Evolutionary conservation across 2,797 vertebrate genomes (phyloP), one percentile per base, ranked within the genome.

Genomic region (Ptychadena robeensis): DNA sequence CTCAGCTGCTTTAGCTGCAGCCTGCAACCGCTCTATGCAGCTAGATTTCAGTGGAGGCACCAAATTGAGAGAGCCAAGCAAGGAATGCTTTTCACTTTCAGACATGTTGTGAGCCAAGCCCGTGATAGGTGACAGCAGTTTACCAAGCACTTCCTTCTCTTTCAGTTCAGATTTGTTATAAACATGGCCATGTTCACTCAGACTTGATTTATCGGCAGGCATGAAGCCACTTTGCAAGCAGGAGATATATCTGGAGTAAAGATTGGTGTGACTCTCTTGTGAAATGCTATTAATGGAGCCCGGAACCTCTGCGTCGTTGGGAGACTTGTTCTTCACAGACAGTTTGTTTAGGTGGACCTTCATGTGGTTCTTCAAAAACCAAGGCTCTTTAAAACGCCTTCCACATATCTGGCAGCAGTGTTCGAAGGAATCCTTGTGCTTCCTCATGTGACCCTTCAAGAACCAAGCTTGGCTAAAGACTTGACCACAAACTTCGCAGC

Each of bases 331-430:
- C 92, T 99, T 99, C 86, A 98, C 97, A 1, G 97, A 96, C 80
- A 99, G 89, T 86, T 99, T 99, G 89, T 99, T 99, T 87, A 99
- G 96, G 89, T 99, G 98, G 66, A 99, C 98, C 90, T 99, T 99
- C 98, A 99, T 99, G 92, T 99, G 98, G 87, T 99, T 99, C 91
- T 99, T 99, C 53, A 99, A 95, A 89, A 99, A 99, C 98, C 98
- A 99, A 70, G 98, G 98, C 89, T 99, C 98, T 84, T 99, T 99
- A 91, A 99, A 99, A 86, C 98, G 96, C 57, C 98, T 95, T 80
- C 98, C 98, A 0, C 98, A 99, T 85, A 99, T 98, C 93, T 99
- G 97, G 89, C 98, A 99, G 91, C 96, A 97, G 89, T 99, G 98
- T 86, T 99, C 98, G 81, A 99, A 99, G 12, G 98, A 99, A 90